Evolutionary conservation across 2,797 vertebrate genomes (phyloP).

Genomic region (Bradypus variegatus): DNA sequence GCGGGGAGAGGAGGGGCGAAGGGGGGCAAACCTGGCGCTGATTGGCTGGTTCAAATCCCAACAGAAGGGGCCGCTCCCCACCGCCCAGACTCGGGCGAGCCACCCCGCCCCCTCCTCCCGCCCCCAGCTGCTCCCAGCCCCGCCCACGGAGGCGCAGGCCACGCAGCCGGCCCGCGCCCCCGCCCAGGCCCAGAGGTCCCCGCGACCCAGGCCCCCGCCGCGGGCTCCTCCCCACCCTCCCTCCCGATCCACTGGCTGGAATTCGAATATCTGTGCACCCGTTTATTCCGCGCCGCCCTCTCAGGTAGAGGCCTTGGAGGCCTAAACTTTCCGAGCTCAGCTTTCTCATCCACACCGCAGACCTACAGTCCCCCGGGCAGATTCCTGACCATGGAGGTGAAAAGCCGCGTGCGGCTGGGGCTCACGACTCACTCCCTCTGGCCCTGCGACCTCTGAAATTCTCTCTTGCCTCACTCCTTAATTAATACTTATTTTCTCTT

Average conservation of each 20-base stretch:
- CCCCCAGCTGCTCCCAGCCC: neutral
- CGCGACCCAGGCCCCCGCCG: neutral
- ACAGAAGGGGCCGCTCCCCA: conserved; percentile 40
- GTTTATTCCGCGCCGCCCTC: neutral
- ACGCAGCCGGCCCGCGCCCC: no score
- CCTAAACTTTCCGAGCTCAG: neutral
- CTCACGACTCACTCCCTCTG: no score
- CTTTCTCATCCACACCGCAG: neutral
- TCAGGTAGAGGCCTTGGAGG: neutral
- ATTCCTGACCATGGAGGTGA: neutral
- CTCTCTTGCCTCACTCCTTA: neutral
- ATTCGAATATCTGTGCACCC: neutral
- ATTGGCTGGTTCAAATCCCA: conserved; percentile 65
- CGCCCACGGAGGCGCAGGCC: neutral
- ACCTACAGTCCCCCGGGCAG: neutral
- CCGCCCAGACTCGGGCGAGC: neutral
- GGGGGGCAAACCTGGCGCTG: neutral
- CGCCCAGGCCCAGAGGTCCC: neutral
- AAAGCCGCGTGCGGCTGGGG: neutral
- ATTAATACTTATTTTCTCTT: neutral
- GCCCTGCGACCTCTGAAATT: neutral
- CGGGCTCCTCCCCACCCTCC: neutral
- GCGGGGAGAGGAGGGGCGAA: neutral
- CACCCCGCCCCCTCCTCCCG: neutral
- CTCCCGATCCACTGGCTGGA: neutral